A percentile compares a stretch with the other conserved stretches of the same genome.
Evolutionary conservation across 2,797 vertebrate genomes (phyloP).

Genomic region (Hemibagrus guttatus): DNA sequence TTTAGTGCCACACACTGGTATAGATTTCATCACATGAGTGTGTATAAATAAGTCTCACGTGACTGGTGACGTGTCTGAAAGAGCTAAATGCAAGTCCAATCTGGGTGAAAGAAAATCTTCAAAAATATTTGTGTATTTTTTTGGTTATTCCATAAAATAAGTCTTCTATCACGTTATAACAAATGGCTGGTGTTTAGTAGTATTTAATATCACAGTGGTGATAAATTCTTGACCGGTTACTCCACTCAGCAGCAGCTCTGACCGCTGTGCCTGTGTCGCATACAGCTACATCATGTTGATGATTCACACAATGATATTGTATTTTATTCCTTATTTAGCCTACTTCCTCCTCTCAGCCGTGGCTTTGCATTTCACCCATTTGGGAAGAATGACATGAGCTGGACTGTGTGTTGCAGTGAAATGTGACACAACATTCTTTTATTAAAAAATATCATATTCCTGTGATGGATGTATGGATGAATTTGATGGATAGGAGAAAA

Average conservation of each 20-base stretch:
- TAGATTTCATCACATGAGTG: not conserved
- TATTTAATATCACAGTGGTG: not conserved
- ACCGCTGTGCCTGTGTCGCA: not conserved
- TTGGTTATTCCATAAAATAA: not conserved
- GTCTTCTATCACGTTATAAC: not conserved
- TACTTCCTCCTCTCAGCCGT: not conserved
- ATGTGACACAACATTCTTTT: no score
- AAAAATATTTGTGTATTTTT: not conserved
- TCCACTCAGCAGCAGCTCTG: not conserved
- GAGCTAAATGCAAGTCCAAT: not conserved
- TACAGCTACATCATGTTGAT: not conserved
- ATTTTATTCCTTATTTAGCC: not conserved
- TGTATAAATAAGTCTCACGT: not conserved
- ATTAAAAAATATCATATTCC: not conserved
- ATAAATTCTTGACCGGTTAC: not conserved
- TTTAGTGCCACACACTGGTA: not conserved
- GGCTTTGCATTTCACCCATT: not conserved
- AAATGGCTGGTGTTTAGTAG: not conserved
- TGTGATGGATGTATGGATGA: not conserved
- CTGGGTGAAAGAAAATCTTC: not conserved
- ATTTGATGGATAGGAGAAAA: not conserved
- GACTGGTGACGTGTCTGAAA: not conserved
- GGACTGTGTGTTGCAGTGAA: not conserved
- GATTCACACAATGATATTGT: not conserved
- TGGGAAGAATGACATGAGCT: not conserved